These are phyloP conservation scores for Eospalax fontanierii DNA, from an alignment of 2,797 vertebrate genomes.

Conservation along the genomic window DNA sequence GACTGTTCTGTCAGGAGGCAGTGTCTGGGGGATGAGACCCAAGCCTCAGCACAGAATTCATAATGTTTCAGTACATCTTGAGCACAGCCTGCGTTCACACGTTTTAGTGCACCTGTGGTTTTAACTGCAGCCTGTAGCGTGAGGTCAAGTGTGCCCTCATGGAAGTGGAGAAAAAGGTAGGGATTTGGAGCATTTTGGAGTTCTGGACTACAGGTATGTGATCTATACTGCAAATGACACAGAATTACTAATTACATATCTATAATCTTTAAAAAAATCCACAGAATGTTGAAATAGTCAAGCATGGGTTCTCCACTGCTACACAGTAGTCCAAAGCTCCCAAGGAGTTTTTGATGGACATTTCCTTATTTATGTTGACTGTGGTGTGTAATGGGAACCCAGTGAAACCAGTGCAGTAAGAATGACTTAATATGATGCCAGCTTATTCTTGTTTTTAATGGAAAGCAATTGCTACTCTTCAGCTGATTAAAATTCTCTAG, in stretches of 20 bases:
- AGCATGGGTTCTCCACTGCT: neutral
- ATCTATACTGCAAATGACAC: neutral
- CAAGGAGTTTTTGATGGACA: neutral
- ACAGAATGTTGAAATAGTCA: neutral
- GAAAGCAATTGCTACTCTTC: neutral
- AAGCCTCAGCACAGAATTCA: neutral
- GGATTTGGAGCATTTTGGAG: neutral
- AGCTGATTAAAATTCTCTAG: constrained; percentile 60
- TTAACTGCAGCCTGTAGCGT: neutral
- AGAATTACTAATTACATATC: neutral
- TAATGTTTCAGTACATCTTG: neutral
- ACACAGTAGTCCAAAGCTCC: neutral
- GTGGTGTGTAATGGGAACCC: neutral
- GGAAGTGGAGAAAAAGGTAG: neutral
- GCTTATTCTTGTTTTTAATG: constrained; percentile 57
- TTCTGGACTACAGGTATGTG: neutral
- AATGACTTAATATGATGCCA: neutral
- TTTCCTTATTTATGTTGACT: neutral
- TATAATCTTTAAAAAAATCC: rapidly evolving
- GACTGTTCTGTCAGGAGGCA: neutral
- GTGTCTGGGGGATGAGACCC: too few relatives aligned
- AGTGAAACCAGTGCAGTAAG: neutral
- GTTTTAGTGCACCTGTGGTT: neutral
- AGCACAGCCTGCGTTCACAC: neutral
- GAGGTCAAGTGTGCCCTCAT: neutral